Percentiles rank a stretch among this genome's conserved stretches.
Conservation (phyloP, 1,140 invertebrate species). For the Eulimnadia texana region DNA sequence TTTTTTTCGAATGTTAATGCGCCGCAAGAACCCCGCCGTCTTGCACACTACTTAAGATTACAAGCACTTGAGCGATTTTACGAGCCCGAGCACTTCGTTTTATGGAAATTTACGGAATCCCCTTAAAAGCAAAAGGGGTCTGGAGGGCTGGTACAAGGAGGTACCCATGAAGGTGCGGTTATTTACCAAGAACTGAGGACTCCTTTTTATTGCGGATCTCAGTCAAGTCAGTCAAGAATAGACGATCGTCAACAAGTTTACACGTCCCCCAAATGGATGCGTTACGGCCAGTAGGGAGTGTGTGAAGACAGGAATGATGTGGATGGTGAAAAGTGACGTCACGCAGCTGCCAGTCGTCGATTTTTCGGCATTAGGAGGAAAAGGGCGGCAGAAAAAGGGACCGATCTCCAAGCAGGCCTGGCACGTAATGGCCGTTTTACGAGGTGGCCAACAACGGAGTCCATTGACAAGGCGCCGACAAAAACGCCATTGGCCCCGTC, state of each 20-base stretch:
- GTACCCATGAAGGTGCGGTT: background rate
- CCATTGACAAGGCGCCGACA: background rate
- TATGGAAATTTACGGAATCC: background rate
- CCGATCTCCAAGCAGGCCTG: background rate
- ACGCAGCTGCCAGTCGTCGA: background rate
- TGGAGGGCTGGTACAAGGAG: background rate
- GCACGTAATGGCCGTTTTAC: background rate
- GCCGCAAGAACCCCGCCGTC: too few species aligned
- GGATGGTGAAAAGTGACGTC: background rate
- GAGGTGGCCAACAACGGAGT: background rate
- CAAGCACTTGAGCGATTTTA: background rate
- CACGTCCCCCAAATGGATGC: too few species aligned
- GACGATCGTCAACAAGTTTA: too few species aligned
- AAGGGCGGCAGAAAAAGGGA: background rate
- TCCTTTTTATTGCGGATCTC: too few species aligned
- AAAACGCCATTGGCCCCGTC: background rate
- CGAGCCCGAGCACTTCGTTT: background rate
- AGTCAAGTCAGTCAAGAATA: background rate
- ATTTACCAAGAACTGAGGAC: too few species aligned
- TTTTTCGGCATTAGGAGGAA: too few species aligned
- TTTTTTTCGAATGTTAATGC: too few species aligned
- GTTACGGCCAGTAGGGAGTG: too few species aligned
- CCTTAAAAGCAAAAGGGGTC: background rate
- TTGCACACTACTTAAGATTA: background rate
- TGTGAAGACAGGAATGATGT: background rate